A percentile compares a stretch with the other conserved stretches of the same genome.
Conservation (phyloP, 2,113 vertebrate species). For the Cyprinodon tularosa region DNA sequence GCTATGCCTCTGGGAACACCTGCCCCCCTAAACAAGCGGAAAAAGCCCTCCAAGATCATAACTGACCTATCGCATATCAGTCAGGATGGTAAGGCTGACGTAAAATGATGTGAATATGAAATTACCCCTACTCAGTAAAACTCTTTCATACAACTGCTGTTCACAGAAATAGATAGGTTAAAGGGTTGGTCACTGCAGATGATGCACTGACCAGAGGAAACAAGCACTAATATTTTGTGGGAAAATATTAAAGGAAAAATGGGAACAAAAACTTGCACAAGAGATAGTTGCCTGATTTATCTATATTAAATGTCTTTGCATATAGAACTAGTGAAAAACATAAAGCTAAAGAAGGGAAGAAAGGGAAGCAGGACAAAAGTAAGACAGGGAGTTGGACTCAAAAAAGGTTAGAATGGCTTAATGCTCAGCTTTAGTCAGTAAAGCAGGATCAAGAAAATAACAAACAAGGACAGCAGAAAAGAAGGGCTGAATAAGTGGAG, state of each 20-base stretch:
- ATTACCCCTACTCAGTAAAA: conserved; percentile 11
- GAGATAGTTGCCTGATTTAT: too few relatives aligned
- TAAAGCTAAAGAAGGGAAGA: too few relatives aligned
- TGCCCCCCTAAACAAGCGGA: conserved; percentile 91
- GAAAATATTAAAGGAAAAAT: neutral
- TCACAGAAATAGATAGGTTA: conserved; percentile 21
- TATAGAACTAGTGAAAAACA: too few relatives aligned
- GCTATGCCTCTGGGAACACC: conserved; percentile 94
- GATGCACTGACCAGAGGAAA: neutral
- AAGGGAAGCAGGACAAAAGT: too few relatives aligned
- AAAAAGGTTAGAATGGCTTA: neutral
- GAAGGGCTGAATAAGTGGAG: neutral
- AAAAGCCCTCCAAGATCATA: conserved; percentile 91
- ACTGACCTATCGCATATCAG: conserved; percentile 82
- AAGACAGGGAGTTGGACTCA: neutral
- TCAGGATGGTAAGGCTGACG: conserved; percentile 85
- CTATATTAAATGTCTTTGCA: too few relatives aligned
- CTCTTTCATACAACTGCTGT: conserved; percentile 11
- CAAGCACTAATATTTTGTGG: neutral
- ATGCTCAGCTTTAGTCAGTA: too few relatives aligned
- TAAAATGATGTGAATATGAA: conserved; percentile 25
- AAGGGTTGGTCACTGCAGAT: neutral
- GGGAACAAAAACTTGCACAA: neutral
- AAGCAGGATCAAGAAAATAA: too few relatives aligned
- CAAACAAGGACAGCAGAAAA: too few relatives aligned